Conservation (phyloP, 2,797 vertebrate species). For the Miopithecus talapoin region DNA sequence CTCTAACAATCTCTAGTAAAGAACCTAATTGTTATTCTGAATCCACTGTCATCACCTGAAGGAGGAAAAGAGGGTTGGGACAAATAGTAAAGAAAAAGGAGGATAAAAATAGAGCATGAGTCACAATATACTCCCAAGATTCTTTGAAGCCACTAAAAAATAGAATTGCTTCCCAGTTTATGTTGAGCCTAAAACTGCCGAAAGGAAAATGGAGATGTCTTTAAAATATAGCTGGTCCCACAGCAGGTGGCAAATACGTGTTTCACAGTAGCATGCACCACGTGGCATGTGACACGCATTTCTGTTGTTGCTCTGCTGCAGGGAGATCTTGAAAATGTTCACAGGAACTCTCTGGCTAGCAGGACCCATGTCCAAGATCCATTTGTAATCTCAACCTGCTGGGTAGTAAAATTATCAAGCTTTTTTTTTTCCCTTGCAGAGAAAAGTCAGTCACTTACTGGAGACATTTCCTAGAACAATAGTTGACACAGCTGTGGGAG, state of each 20-base stretch:
- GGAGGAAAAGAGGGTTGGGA: neutral
- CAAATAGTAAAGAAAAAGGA: neutral
- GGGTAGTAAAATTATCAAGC: neutral
- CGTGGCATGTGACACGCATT: neutral
- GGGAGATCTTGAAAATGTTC: neutral
- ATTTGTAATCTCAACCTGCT: neutral
- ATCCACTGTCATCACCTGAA: neutral
- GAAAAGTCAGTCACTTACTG: constrained; percentile 32
- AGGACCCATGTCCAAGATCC: neutral
- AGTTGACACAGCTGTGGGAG: neutral
- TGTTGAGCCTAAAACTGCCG: neutral
- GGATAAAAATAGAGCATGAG: neutral
- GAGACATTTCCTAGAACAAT: neutral
- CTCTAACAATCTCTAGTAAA: neutral
- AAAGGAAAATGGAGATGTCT: neutral
- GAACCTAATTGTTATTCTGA: neutral
- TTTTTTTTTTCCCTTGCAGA: neutral
- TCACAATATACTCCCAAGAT: neutral
- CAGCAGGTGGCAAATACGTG: neutral
- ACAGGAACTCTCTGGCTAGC: neutral
- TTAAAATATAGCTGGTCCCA: neutral
- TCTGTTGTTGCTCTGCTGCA: neutral
- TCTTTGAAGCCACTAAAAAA: neutral
- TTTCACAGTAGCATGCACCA: neutral
- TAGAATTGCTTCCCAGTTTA: neutral